Evolutionary conservation across 2,888 invertebrate species (phyloP).

Genomic region (Odontomyia ornata): DNA sequence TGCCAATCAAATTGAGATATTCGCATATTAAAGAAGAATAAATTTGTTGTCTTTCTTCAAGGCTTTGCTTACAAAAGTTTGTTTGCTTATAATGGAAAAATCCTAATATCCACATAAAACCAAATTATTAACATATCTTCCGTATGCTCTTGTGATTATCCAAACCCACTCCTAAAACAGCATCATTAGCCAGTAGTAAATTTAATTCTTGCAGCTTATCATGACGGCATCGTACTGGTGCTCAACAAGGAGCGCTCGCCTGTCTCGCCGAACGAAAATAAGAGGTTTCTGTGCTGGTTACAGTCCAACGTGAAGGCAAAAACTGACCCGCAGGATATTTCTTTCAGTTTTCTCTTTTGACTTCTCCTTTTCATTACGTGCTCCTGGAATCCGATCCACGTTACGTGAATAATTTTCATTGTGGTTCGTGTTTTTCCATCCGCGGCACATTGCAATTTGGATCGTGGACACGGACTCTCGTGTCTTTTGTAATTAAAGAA

Average conservation of each 20-base stretch:
- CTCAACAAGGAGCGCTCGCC: constrained; percentile 20
- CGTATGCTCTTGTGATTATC: background rate
- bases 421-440: constrained; percentile 5
- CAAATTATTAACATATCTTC: background rate
- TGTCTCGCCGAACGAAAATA: background rate
- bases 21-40: background rate
- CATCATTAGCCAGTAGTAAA: constrained; percentile 37
- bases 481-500: constrained; percentile 44
- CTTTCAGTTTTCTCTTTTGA: constrained; percentile 18
- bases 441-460: constrained; percentile 3
- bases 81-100: background rate
- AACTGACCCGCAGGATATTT: constrained; percentile 39
- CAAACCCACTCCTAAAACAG: background rate
- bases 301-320: background rate
- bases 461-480: constrained; percentile 28
- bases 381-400: constrained; percentile 38
- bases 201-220: constrained; percentile 39
- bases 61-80: background rate
- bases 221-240: background rate
- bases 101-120: no score
- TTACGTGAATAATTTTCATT: constrained; percentile 40
- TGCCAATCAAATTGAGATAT: background rate
- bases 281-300: background rate
- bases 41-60: background rate
- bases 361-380: constrained; percentile 5